Percentiles rank a stretch among this genome's conserved stretches.
These are phyloP conservation scores for Zygogramma bicolorata DNA, from an alignment of 2,888 invertebrate genomes.

Conservation along the genomic window DNA sequence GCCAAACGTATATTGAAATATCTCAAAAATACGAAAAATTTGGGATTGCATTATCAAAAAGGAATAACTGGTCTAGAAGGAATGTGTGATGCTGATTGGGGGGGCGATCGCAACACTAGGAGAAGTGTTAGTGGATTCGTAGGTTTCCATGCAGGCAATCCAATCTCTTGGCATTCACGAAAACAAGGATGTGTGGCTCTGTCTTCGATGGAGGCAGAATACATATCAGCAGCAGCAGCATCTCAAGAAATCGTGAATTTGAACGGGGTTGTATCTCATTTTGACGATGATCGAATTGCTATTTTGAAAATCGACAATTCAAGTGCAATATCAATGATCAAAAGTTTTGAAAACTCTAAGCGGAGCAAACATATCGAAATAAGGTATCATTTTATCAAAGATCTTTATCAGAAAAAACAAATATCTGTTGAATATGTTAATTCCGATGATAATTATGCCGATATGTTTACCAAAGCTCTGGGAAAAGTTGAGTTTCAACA, in stretches of 20 bases:
- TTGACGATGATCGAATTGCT: conserved; percentile 5
- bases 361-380: conserved; percentile 11
- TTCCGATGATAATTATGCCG: conserved; percentile 3
- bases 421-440: conserved; percentile 1
- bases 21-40: conserved; percentile 19
- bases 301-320: conserved; percentile 24
- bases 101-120: conserved; percentile 23
- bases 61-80: conserved; percentile 17
- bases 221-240: conserved; percentile 33
- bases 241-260: conserved; percentile 22
- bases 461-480: conserved; percentile 15
- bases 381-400: conserved; percentile 14
- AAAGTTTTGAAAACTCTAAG: conserved; percentile 23
- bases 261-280: conserved; percentile 12
- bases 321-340: conserved; percentile 23
- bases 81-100: conserved; percentile 41
- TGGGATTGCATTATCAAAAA: conserved; percentile 14
- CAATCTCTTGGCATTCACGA: conserved; percentile 41
- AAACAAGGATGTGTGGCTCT: conserved; percentile 46
- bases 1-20: conserved; percentile 31
- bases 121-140: conserved; percentile 46
- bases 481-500: not conserved
- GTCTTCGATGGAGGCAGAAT: conserved; percentile 42
- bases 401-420: conserved; percentile 7
- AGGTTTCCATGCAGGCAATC: conserved; percentile 40